Percentiles rank a stretch among this genome's conserved stretches.
These are phyloP conservation scores for Gnatocerus cornutus DNA, from an alignment of 2,888 invertebrate species.

Conservation along the genomic window DNA sequence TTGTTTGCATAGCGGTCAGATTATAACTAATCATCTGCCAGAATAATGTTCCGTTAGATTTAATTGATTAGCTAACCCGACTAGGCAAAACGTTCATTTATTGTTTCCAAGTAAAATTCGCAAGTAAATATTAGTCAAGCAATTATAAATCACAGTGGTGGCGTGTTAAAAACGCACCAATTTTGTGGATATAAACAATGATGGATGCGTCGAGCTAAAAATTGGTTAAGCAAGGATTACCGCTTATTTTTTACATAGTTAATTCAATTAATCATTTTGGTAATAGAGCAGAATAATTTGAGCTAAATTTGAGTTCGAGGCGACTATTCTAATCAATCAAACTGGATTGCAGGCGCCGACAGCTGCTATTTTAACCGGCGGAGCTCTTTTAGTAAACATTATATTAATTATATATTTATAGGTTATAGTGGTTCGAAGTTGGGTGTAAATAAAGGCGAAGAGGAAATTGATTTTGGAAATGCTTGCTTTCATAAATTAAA, in stretches of 20 bases:
- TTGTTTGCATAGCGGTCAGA: too few relatives aligned
- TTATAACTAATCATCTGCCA: too few relatives aligned
- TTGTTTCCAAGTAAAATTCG: too few relatives aligned
- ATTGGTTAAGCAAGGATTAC: neutral
- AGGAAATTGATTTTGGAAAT: too few relatives aligned
- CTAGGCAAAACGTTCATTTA: too few relatives aligned
- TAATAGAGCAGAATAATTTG: slow-evolving; percentile 42
- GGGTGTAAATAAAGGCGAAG: too few relatives aligned
- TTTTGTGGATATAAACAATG: slow-evolving; percentile 1
- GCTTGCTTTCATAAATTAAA: too few relatives aligned
- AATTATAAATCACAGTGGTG: neutral
- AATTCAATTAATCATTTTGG: slow-evolving; percentile 38
- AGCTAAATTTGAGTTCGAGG: slow-evolving; percentile 45
- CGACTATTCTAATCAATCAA: slow-evolving; percentile 49
- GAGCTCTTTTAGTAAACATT: slow-evolving; percentile 46
- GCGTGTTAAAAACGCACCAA: neutral
- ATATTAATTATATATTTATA: slow-evolving; percentile 46
- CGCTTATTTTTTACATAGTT: slow-evolving; percentile 3
- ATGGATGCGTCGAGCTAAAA: neutral
- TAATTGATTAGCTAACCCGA: too few relatives aligned
- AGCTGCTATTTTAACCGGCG: slow-evolving; percentile 44
- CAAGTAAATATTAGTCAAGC: too few relatives aligned
- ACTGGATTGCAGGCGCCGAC: slow-evolving; percentile 45
- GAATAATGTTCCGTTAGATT: too few relatives aligned
- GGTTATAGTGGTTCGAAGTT: too few relatives aligned